phyloP scores from a whole-genome alignment of 2,888 invertebrate genomes.

The Criorhina ranunculi region DNA sequence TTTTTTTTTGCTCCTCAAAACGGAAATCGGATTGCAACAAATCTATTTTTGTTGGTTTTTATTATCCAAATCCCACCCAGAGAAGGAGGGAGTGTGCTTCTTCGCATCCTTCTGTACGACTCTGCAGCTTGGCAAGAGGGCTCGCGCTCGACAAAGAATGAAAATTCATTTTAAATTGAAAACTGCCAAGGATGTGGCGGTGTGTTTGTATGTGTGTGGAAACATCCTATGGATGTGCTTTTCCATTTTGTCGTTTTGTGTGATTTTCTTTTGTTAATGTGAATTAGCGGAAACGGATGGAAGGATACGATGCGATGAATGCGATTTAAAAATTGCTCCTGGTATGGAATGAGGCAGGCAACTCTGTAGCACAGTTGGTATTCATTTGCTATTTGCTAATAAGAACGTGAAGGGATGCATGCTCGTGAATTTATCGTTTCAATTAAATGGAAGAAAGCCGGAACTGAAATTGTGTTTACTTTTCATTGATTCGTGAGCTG shows the following conservation, averaged over 20 bases:
- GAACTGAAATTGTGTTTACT: constrained; percentile 10
- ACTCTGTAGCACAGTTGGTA: constrained; percentile 26
- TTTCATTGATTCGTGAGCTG: constrained; percentile 6
- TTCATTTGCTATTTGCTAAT: constrained; percentile 49
- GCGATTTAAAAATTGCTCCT: constrained; percentile 55
- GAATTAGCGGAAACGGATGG: constrained; percentile 58
- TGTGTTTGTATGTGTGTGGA: background rate
- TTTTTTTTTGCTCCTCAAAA: constrained; percentile 17
- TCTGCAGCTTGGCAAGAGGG: background rate
- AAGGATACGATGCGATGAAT: constrained; percentile 50
- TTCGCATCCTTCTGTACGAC: background rate
- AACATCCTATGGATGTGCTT: constrained; percentile 36
- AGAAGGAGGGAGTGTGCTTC: background rate
- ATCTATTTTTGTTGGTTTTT: constrained; percentile 69
- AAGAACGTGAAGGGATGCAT: constrained; percentile 24
- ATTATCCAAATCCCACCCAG: constrained; percentile 33
- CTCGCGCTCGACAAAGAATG: constrained; percentile 23
- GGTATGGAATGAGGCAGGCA: background rate
- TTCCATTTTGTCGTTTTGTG: constrained; percentile 23
- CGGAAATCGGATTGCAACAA: constrained; percentile 74
- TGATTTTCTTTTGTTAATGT: constrained; percentile 56
- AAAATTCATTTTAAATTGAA: constrained; percentile 54
- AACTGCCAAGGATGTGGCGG: constrained; percentile 5
- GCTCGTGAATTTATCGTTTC: constrained; percentile 59
- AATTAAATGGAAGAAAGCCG: constrained; percentile 45